These are phyloP conservation scores for Anser brachyrhynchus DNA, from an alignment of 2,113 vertebrate species.

Conservation along the genomic window DNA sequence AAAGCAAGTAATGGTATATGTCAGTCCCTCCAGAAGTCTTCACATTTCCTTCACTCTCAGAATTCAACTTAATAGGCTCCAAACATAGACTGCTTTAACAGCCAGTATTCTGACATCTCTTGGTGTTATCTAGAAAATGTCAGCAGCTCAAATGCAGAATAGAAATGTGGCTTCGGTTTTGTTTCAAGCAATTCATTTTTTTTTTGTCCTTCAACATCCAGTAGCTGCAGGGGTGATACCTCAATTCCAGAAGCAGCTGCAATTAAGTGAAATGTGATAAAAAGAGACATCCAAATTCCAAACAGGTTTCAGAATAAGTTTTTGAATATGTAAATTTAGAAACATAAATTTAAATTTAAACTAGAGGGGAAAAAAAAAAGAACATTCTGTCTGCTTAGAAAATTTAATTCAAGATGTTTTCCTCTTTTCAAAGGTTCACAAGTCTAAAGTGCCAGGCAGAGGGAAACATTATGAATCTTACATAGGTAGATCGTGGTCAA, in stretches of 20 bases:
- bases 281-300: slow-evolving; percentile 30
- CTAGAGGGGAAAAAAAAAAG: background rate
- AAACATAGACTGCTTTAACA: slow-evolving; percentile 64
- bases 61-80: slow-evolving; percentile 52
- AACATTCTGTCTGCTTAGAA: background rate
- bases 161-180: slow-evolving; percentile 47
- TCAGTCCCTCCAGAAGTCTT: slow-evolving; percentile 35
- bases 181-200: slow-evolving; percentile 3
- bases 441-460: background rate
- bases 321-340: slow-evolving; percentile 57
- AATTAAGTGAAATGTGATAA: slow-evolving; percentile 43
- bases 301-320: slow-evolving; percentile 40
- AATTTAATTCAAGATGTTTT: slow-evolving; percentile 22
- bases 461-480: background rate
- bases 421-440: background rate
- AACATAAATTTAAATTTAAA: slow-evolving; percentile 55
- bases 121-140: slow-evolving; percentile 64
- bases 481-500: background rate
- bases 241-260: slow-evolving; percentile 51
- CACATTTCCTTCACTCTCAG: slow-evolving; percentile 43
- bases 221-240: slow-evolving; percentile 48
- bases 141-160: slow-evolving; percentile 57
- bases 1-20: background rate
- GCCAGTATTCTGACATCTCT: slow-evolving; percentile 64
- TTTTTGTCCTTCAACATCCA: slow-evolving; percentile 53